Evolutionary conservation across 2,888 invertebrate species (phyloP).

Genomic region (Platypus cylindrus): DNA sequence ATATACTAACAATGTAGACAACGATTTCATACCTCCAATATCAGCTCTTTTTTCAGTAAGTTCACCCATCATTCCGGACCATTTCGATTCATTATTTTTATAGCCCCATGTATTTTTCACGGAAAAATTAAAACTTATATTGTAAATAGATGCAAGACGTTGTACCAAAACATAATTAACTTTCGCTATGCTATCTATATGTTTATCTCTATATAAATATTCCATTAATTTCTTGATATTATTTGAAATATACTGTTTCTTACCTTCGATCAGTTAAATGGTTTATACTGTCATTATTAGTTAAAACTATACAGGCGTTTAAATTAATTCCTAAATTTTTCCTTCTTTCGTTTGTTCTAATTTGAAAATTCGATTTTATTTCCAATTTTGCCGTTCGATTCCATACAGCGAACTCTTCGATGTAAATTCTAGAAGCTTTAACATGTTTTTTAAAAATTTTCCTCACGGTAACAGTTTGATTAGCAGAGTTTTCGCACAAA

Average conservation of each 20-base stretch:
- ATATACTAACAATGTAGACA: not conserved
- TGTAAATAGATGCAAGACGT: slow-evolving; percentile 44
- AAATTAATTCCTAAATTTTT: slow-evolving; percentile 38
- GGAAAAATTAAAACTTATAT: slow-evolving; percentile 41
- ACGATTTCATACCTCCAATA: slow-evolving; percentile 40
- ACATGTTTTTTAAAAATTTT: slow-evolving; percentile 23
- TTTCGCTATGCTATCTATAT: slow-evolving; percentile 50
- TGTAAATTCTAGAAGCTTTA: slow-evolving; percentile 13
- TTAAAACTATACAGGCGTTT: slow-evolving; percentile 45
- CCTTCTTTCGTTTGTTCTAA: slow-evolving; percentile 29
- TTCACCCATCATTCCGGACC: slow-evolving; percentile 56
- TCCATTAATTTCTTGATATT: not conserved
- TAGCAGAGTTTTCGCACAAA: slow-evolving; percentile 32
- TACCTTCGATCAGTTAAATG: slow-evolving; percentile 49
- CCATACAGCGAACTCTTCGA: slow-evolving; percentile 25
- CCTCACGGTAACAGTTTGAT: slow-evolving; percentile 17
- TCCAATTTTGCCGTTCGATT: slow-evolving; percentile 11
- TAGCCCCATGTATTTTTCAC: slow-evolving; percentile 51
- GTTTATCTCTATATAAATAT: slow-evolving; percentile 31
- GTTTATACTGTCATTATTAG: slow-evolving; percentile 44
- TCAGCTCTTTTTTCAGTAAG: slow-evolving; percentile 45
- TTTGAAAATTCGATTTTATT: slow-evolving; percentile 14
- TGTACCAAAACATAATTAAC: slow-evolving; percentile 48
- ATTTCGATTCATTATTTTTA: slow-evolving; percentile 38
- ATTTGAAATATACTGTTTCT: not conserved